Evolutionary conservation across 1,140 invertebrate genomes (phyloP).

Genomic region (Coelopa frigida): DNA sequence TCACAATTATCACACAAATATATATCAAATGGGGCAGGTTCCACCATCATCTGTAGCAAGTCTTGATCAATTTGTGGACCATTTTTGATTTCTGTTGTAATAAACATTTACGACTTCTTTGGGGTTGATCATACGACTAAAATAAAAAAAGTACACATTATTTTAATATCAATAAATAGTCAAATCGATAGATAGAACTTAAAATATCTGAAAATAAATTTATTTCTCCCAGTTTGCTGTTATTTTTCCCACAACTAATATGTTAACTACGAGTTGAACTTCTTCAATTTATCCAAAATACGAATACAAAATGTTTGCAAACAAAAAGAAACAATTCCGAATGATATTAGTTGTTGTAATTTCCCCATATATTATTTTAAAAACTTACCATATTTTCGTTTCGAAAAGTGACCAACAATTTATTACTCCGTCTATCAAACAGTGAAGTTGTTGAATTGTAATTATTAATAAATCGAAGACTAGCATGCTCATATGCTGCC

Average conservation of each 20-base stretch:
- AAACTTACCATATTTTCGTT: conserved; percentile 63
- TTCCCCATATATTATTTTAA: too few relatives aligned
- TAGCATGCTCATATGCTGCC: conserved; percentile 55
- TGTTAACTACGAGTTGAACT: too few relatives aligned
- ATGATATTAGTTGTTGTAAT: too few relatives aligned
- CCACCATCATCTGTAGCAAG: conserved; percentile 46
- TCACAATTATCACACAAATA: conserved; percentile 69
- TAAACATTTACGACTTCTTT: conserved; percentile 35
- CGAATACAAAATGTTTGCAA: conserved; percentile 1
- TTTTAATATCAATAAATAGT: too few relatives aligned
- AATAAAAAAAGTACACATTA: conserved; percentile 13
- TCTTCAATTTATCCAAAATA: too few relatives aligned
- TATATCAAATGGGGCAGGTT: conserved; percentile 55
- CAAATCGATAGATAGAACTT: conserved; percentile 5
- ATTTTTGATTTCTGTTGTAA: conserved; percentile 35
- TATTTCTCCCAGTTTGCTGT: too few relatives aligned
- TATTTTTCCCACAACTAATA: too few relatives aligned
- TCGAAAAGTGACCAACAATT: conserved; percentile 63
- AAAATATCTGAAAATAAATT: neutral
- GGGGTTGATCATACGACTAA: conserved; percentile 39
- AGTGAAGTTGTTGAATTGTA: conserved; percentile 66
- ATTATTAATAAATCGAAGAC: conserved; percentile 62
- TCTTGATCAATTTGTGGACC: conserved; percentile 40
- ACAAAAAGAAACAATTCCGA: neutral
- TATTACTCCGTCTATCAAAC: conserved; percentile 55